phyloP scores from a whole-genome alignment of 2,113 vertebrate genomes.

The Phalacrocorax pelagicus region DNA sequence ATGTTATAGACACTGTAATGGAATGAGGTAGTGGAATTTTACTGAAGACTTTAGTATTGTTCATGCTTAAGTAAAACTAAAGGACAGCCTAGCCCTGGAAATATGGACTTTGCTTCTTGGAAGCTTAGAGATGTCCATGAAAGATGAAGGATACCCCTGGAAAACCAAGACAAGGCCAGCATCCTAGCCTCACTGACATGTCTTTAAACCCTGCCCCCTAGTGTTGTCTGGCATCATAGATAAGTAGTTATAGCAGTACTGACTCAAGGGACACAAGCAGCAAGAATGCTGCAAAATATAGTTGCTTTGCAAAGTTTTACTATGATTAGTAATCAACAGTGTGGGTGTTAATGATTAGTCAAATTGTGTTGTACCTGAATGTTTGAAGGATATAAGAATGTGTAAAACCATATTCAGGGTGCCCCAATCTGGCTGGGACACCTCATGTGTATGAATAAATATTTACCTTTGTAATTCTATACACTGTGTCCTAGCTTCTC shows the following conservation, averaged over 20 bases:
- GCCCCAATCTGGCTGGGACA: neutral
- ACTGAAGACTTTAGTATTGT: neutral
- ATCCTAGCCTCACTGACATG: neutral
- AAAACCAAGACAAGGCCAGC: neutral
- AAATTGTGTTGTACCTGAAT: neutral
- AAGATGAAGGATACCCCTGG: neutral
- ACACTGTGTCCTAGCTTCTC: neutral
- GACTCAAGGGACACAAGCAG: neutral
- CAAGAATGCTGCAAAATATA: neutral
- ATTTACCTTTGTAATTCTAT: neutral
- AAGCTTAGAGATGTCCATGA: neutral
- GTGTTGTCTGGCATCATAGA: neutral
- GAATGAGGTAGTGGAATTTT: neutral
- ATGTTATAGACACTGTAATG: neutral
- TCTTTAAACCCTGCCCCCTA: neutral
- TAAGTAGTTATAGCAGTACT: neutral
- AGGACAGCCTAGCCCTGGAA: neutral
- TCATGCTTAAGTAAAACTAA: neutral
- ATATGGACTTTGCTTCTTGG: neutral
- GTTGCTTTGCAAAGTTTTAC: neutral
- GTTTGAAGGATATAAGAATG: neutral
- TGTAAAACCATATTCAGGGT: neutral
- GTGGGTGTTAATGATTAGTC: neutral
- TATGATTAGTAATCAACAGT: neutral
- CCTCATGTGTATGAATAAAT: neutral